phyloP scores from a whole-genome alignment of 2,797 vertebrate genomes.

The Streptopelia turtur region DNA sequence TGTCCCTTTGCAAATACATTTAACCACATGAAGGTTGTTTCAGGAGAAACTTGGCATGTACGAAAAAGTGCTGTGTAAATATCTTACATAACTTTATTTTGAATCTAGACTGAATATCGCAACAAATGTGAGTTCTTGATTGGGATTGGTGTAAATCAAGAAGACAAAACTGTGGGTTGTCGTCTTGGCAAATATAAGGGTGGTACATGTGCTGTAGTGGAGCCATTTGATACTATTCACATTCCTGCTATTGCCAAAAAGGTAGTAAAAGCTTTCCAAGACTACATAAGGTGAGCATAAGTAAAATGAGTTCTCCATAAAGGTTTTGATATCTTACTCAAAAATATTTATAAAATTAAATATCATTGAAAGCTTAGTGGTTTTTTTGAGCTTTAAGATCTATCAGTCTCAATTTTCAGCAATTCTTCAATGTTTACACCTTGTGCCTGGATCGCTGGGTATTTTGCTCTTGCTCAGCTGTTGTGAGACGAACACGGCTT shows the following conservation, averaged over 20 bases:
- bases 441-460: neutral
- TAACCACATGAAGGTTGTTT: neutral
- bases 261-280: constrained; percentile 90
- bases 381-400: neutral
- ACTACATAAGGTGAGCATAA: constrained; percentile 90
- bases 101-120: constrained; percentile 90
- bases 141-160: constrained; percentile 88
- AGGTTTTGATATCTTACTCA: constrained; percentile 15
- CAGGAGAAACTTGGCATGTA: constrained; percentile 3
- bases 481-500: neutral
- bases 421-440: neutral
- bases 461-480: neutral
- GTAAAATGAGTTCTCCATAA: neutral
- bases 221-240: constrained; percentile 90
- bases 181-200: constrained; percentile 97
- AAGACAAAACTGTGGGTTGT: constrained; percentile 95
- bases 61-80: constrained; percentile 4
- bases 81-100: constrained; percentile 58
- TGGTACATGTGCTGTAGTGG: constrained; percentile 93
- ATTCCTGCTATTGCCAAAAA: constrained; percentile 88
- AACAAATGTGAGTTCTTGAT: constrained; percentile 99
- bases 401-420: neutral
- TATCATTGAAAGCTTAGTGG: neutral
- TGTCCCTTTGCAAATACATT: neutral
- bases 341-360: neutral